Evolutionary conservation across 2,888 invertebrate genomes (phyloP).

Genomic region (Metopia argyrocephala): DNA sequence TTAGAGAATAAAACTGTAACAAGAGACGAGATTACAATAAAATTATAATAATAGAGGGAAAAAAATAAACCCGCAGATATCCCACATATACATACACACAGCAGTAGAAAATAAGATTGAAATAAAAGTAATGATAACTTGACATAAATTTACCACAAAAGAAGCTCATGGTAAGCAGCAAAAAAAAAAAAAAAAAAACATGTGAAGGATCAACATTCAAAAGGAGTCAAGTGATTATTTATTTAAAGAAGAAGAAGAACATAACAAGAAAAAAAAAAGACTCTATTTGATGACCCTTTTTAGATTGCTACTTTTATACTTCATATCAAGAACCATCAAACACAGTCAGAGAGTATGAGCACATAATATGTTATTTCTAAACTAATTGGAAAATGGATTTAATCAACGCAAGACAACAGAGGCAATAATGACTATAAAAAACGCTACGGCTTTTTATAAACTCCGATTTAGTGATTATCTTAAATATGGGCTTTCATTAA

Average conservation of each 20-base stretch:
- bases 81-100: not conserved
- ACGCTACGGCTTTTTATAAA: too few species aligned
- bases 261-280: not conserved
- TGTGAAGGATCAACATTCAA: not conserved
- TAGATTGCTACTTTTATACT: not conserved
- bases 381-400: slow-evolving; percentile 7
- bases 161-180: not conserved
- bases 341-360: not conserved
- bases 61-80: not conserved
- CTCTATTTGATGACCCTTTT: not conserved
- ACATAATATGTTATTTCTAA: not conserved
- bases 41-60: slow-evolving; percentile 8
- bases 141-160: slow-evolving; percentile 50
- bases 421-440: not conserved
- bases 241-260: not conserved
- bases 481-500: too few species aligned
- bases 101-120: not conserved
- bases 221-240: slow-evolving; percentile 33
- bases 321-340: not conserved
- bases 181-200: not conserved
- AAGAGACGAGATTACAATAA: slow-evolving; percentile 32
- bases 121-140: slow-evolving; percentile 51
- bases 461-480: too few species aligned
- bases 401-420: not conserved
- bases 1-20: slow-evolving; percentile 40